Conservation (phyloP, 2,797 vertebrate genomes). For the Epinephelus coioides region DNA sequence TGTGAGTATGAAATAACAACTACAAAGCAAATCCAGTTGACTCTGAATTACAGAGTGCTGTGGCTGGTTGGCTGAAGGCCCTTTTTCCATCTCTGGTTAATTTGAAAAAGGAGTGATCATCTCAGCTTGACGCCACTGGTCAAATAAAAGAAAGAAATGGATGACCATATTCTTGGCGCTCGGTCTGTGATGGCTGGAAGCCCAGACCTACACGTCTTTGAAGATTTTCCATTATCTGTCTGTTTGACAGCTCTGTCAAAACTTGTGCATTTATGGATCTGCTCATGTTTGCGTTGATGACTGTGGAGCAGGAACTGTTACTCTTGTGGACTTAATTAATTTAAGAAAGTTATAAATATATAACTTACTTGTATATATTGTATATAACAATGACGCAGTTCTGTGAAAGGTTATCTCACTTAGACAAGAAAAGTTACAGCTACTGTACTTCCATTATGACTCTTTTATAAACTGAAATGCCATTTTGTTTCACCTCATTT, state of each 20-base stretch:
- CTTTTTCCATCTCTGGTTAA: conserved; percentile 80
- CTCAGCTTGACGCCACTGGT: conserved; percentile 57
- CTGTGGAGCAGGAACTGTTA: conserved; percentile 34
- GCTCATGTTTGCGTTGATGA: conserved; percentile 31
- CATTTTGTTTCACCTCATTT: conserved; percentile 1
- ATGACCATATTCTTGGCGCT: conserved; percentile 50
- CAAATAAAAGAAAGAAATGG: conserved; percentile 72
- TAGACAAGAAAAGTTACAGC: conserved; percentile 2
- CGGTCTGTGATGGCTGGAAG: conserved; percentile 56
- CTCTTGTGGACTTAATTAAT: conserved; percentile 7
- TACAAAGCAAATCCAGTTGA: conserved; percentile 40
- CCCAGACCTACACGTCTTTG: conserved; percentile 63
- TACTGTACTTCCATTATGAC: background rate
- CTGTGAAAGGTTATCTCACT: conserved; percentile 2
- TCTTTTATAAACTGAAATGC: background rate
- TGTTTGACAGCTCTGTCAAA: conserved; percentile 64
- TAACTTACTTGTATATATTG: background rate
- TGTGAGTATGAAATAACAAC: conserved; percentile 40
- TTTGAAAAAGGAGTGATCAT: conserved; percentile 56
- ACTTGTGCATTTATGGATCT: conserved; percentile 46
- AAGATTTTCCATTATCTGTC: conserved; percentile 75
- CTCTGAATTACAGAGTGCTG: conserved; percentile 30
- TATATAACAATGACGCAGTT: conserved; percentile 3
- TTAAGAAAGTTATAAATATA: conserved; percentile 8
- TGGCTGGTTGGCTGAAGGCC: conserved; percentile 63